Evolutionary conservation across 2,888 invertebrate genomes (phyloP).

Genomic region (Marasmarcha lunaedactyla): DNA sequence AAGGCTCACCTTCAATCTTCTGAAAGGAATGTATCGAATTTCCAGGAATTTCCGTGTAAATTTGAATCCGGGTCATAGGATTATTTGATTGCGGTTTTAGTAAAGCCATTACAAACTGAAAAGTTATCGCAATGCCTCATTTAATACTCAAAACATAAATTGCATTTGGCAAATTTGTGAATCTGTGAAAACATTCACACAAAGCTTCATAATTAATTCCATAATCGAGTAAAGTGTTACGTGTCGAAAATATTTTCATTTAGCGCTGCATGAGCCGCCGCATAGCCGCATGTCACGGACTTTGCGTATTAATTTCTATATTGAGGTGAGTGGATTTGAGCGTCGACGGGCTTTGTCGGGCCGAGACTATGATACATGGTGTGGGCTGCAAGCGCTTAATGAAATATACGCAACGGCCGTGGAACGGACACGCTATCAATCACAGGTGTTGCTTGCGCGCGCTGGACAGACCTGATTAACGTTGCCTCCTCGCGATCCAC

Average conservation of each 20-base stretch:
- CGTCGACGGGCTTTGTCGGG: constrained; percentile 45
- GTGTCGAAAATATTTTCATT: not conserved
- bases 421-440: constrained; percentile 56
- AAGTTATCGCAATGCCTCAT: too few species aligned
- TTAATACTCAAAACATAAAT: too few species aligned
- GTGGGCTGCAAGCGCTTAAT: constrained; percentile 49
- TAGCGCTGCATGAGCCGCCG: not conserved
- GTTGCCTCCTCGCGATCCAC: constrained; percentile 2
- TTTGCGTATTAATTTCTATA: constrained; percentile 54
- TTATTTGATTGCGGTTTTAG: too few species aligned
- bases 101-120: too few species aligned
- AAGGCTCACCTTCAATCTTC: too few species aligned
- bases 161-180: too few species aligned
- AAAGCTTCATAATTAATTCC: not conserved
- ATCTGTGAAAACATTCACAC: too few species aligned
- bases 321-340: constrained; percentile 57
- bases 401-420: constrained; percentile 57
- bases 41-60: too few species aligned
- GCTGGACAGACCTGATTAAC: constrained; percentile 25
- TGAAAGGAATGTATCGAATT: too few species aligned
- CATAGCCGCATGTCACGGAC: constrained; percentile 25
- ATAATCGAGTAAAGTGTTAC: constrained; percentile 1
- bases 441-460: constrained; percentile 43
- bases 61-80: too few species aligned
- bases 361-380: constrained; percentile 60